Evolutionary conservation across 2,888 invertebrate species (phyloP).

Genomic region (Copidosoma aretas): DNA sequence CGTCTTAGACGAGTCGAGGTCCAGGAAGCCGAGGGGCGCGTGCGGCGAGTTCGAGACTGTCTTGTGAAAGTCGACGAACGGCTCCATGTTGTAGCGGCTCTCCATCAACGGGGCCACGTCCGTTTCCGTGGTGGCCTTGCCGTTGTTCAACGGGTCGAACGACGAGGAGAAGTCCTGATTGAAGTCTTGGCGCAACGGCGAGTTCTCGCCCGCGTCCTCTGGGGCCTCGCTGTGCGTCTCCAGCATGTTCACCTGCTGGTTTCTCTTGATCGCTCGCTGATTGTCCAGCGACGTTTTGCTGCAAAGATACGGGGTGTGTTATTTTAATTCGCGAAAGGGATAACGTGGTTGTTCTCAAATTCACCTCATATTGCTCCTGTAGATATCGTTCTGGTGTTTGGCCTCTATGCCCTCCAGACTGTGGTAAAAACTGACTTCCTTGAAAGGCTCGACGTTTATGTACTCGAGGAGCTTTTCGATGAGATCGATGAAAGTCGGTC

Average conservation of each 20-base stretch:
- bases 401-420: constrained; percentile 67
- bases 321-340: not conserved
- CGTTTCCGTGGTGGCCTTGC: constrained; percentile 45
- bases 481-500: constrained; percentile 87
- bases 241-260: constrained; percentile 24
- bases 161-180: constrained; percentile 51
- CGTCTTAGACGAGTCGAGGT: constrained; percentile 55
- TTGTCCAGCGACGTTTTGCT: not conserved
- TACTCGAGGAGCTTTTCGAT: constrained; percentile 75
- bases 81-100: constrained; percentile 47
- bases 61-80: constrained; percentile 46
- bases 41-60: constrained; percentile 36
- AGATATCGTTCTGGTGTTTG: constrained; percentile 58
- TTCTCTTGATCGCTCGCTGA: too few relatives aligned
- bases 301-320: not conserved
- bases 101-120: constrained; percentile 46
- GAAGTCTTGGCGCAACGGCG: constrained; percentile 56
- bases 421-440: constrained; percentile 71
- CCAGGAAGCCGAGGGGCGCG: constrained; percentile 48
- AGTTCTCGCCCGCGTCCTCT: constrained; percentile 47
- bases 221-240: constrained; percentile 53
- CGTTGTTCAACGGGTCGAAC: constrained; percentile 51
- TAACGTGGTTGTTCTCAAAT: constrained; percentile 17
- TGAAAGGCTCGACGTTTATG: constrained; percentile 69
- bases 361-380: constrained; percentile 53